Percentiles rank a stretch among this genome's conserved stretches.
Conservation (phyloP, 2,113 vertebrate genomes). For the Entelurus aequoreus region DNA sequence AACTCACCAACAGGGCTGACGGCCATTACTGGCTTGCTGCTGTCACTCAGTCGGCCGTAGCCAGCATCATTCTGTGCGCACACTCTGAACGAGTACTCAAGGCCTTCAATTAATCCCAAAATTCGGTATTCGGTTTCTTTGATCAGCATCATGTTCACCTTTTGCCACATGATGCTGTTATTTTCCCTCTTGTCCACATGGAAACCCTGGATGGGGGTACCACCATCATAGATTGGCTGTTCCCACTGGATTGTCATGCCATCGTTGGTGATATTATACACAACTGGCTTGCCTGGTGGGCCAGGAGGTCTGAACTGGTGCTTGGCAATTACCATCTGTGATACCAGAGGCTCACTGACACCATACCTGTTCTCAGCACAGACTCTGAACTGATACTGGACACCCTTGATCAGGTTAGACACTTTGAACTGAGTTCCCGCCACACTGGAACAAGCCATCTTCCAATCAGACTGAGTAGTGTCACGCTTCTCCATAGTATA, state of each 20-base stretch:
- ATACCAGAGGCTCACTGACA: conserved; percentile 84
- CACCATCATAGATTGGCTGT: conserved; percentile 86
- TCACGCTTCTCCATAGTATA: conserved; percentile 92
- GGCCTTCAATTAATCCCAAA: conserved; percentile 84
- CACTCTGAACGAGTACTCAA: conserved; percentile 94
- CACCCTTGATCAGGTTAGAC: conserved; percentile 87
- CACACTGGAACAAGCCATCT: conserved; percentile 91
- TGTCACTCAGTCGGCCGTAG: conserved; percentile 84
- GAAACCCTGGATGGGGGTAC: conserved; percentile 87
- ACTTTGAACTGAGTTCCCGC: conserved; percentile 84
- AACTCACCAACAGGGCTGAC: conserved; percentile 96
- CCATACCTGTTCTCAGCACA: conserved; percentile 92
- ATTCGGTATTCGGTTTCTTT: conserved; percentile 86
- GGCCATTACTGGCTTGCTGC: conserved; percentile 85
- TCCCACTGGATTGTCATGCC: conserved; percentile 98
- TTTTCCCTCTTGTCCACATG: conserved; percentile 97
- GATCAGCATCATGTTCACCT: conserved; percentile 81
- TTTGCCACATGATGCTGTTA: conserved; percentile 98
- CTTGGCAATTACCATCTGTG: conserved; percentile 86
- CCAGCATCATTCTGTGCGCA: conserved; percentile 91
- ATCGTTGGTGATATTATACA: conserved; percentile 93
- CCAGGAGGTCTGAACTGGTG: conserved; percentile 95
- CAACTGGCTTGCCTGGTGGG: conserved; percentile 88
- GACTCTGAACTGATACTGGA: conserved; percentile 93
- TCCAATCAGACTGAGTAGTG: conserved; percentile 87